Evolutionary conservation across 2,797 vertebrate genomes (phyloP), one percentile per base, ranked within the genome.

Genomic region (Pogonophryne albipinna): DNA sequence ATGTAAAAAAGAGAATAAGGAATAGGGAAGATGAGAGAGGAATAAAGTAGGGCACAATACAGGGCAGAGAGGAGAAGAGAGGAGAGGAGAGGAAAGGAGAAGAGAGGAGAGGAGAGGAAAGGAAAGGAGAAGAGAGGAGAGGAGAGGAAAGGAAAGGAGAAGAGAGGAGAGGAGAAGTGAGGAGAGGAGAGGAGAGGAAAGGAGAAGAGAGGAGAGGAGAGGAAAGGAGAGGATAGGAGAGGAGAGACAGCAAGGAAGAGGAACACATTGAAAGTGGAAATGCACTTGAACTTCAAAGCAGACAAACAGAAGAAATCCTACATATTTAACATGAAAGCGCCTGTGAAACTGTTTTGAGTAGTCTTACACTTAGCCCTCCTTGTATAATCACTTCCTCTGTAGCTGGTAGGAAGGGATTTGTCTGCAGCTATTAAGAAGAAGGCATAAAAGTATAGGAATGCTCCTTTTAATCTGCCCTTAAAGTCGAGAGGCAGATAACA

Each of bases 401-500:
- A 77, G 84, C 76, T 71, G 10, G 85, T 85, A 71, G 89, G 86
- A 87, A 72, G 78, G 84, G 88, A 91, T 91, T 91, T 91, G 87
- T 87, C 78, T 86, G 79, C 72, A 75, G 89, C 81, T 85, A 85
- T 90, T 90, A 91, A 65, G 78, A 64, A 72, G 78, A 90, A 66
- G 71, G 84, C 83, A 80, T 67, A 80, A 85, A 87, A 83, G 73
- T 87, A 79, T 65, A 79, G 72, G 85, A 85, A 90, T 86, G 76
- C 78, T 90, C 55, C 76, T 80, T 87, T 86, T 92, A 92, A 92
- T 92, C 91, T 87, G 42, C 80, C 89, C 89, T 91, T 87, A 84
- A 82, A 88, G 85, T 89, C 84, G 76, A 92, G 89, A 88, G 83
- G 88, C 87, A 87, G 88, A 93, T 92, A 90, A 89, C 85, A 85